Base-by-base conservation (phyloP, 2,888 invertebrate genomes). In the Caenorhabditis angaria region DNA sequence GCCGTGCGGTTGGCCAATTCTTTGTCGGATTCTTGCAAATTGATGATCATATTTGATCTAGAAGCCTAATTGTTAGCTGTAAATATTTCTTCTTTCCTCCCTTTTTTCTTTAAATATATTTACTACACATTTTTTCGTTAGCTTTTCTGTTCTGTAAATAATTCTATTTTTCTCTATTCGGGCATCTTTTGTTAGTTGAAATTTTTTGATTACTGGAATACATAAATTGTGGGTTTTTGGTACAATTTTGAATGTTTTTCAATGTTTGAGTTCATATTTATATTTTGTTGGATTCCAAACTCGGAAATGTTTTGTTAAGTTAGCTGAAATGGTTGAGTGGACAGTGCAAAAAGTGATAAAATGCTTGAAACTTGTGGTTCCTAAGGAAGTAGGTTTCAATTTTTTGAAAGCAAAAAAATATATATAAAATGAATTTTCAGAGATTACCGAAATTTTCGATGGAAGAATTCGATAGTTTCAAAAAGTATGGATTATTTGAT, bases 1-100 rank as follows among this genome's bases (percentile, higher is more conserved):
- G 80, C 56, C 80, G 85, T 12, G 77, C 82, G 22, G 77, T 85
- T 25, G 85, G 85, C 8, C 84, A 85, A 55, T 85, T 85, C 68
- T 83, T 80, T 55, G 85, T 85, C 5, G 77, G 82, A 47, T 77
- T 74, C 57, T 57, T 77, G 6, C 63, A 76, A 48, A 60, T 76
- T 51, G 71, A 65, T 59, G 67, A 75, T 20, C 50, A 24, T 22
- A 61, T 69, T 55, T 69, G n/a, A 55, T 28, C 10, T 56, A 47
- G 27, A 27, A 24, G n/a, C 50, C 25, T 51, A 24, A 22, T 51
- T 48, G 4, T 4, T 51, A 3, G 14, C 18, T 41, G 41, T 41
- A 41, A 41, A 41, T 41, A 41, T 18, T 14, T 14, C 14, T 41
- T 41, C 18, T 41, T 14, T 3, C 41, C 41, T 18, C 10, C 41